Evolutionary conservation across 2,888 invertebrate species (phyloP).

Genomic region (Scotopteryx bipunctaria): DNA sequence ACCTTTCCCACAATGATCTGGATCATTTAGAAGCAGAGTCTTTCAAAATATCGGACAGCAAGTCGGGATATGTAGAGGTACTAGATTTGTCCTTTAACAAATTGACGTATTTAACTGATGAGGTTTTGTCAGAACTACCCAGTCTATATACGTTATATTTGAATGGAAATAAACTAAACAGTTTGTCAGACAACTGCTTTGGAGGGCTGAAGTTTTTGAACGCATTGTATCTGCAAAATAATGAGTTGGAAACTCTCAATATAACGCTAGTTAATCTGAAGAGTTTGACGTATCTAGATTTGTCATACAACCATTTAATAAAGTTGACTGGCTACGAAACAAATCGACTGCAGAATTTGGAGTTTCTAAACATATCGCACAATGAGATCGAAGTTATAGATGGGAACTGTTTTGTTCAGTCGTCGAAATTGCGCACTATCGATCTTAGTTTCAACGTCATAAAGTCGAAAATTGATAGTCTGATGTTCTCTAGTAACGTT

Average conservation of each 20-base stretch:
- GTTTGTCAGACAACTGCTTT: slow-evolving; percentile 55
- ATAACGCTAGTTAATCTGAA: slow-evolving; percentile 57
- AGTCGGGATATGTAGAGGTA: slow-evolving; percentile 37
- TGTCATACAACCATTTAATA: slow-evolving; percentile 56
- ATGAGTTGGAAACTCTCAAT: slow-evolving; percentile 55
- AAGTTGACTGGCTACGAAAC: slow-evolving; percentile 57
- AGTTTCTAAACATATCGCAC: slow-evolving; percentile 58
- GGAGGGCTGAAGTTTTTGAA: slow-evolving; percentile 46
- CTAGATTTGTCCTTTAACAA: slow-evolving; percentile 63
- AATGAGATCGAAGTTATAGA: slow-evolving; percentile 60
- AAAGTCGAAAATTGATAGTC: slow-evolving; percentile 49
- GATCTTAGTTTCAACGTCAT: slow-evolving; percentile 67
- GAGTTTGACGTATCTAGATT: slow-evolving; percentile 51
- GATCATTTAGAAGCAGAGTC: slow-evolving; percentile 45
- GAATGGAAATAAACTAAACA: slow-evolving; percentile 53
- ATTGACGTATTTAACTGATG: slow-evolving; percentile 44
- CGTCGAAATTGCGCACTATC: slow-evolving; percentile 47
- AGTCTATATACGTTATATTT: slow-evolving; percentile 54
- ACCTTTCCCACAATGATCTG: slow-evolving; percentile 62
- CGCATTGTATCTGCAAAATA: slow-evolving; percentile 52
- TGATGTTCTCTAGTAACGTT: slow-evolving; percentile 58
- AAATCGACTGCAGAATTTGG: slow-evolving; percentile 53
- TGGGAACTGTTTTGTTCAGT: slow-evolving; percentile 59
- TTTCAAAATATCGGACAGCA: slow-evolving; percentile 45
- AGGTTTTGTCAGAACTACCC: slow-evolving; percentile 45